These are phyloP conservation scores for Stigmatopora argus DNA, from an alignment of 2,113 vertebrate genomes.

Conservation along the genomic window DNA sequence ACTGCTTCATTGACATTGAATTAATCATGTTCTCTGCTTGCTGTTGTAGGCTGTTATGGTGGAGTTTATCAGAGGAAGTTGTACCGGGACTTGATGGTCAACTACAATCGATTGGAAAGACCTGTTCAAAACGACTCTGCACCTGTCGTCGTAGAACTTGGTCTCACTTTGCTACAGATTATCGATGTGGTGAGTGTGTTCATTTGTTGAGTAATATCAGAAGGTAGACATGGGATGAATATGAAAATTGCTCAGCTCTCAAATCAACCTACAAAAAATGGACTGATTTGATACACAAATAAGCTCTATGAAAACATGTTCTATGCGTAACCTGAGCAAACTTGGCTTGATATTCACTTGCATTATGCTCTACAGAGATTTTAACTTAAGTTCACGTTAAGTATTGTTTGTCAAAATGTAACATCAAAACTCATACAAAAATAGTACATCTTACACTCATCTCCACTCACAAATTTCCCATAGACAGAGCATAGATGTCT, in stretches of 20 bases:
- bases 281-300: background rate
- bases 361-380: background rate
- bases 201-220: background rate
- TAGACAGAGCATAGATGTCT: background rate
- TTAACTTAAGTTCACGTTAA: background rate
- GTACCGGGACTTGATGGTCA: constrained; percentile 79
- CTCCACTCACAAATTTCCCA: background rate
- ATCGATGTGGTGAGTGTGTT: constrained; percentile 81
- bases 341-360: background rate
- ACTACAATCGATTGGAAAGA: constrained; percentile 82
- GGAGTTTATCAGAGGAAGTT: constrained; percentile 80
- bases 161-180: constrained; percentile 84
- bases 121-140: constrained; percentile 82
- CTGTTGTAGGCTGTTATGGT: constrained; percentile 52
- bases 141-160: constrained; percentile 77
- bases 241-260: background rate
- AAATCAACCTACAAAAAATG: background rate
- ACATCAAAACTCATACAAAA: background rate
- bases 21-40: constrained; percentile 8
- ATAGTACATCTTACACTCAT: constrained; percentile 31
- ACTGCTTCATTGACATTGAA: background rate
- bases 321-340: background rate
- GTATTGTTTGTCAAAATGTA: too few species aligned
- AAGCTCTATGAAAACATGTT: background rate
- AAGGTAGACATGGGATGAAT: background rate